Percentiles rank a stretch among this genome's conserved stretches.
Conservation (phyloP, 2,113 vertebrate species). For the Steatornis caripensis region DNA sequence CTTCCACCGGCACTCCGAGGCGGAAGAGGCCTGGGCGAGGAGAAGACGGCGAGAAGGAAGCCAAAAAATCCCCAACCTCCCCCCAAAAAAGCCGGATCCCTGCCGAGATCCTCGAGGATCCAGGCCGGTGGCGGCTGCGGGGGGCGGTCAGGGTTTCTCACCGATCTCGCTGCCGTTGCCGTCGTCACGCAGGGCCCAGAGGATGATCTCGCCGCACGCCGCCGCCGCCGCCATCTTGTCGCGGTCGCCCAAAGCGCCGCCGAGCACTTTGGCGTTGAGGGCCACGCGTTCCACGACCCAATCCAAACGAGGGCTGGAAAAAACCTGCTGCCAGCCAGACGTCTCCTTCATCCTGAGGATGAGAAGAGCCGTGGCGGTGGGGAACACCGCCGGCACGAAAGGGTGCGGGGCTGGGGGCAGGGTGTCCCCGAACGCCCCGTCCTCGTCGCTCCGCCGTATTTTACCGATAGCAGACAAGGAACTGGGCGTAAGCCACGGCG, state of each 20-base stretch:
- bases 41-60: background rate
- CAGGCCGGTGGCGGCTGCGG: too few species aligned
- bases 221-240: constrained; percentile 93
- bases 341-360: constrained; percentile 86
- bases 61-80: too few species aligned
- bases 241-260: constrained; percentile 84
- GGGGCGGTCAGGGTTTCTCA: background rate
- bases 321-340: constrained; percentile 89
- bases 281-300: constrained; percentile 89
- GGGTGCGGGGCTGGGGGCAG: too few species aligned
- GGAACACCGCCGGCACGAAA: too few species aligned
- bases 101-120: too few species aligned
- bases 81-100: too few species aligned
- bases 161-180: constrained; percentile 88
- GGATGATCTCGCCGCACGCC: constrained; percentile 84
- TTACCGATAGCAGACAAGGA: constrained; percentile 89
- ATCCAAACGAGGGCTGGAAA: constrained; percentile 87
- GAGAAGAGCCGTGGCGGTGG: too few species aligned
- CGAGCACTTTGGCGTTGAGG: constrained; percentile 86
- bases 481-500: constrained; percentile 86
- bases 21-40: constrained; percentile 82
- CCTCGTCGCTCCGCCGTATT: background rate
- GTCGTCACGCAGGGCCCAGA: constrained; percentile 86
- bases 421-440: too few species aligned
- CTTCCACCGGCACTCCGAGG: constrained; percentile 86